phyloP scores from a whole-genome alignment of 2,113 vertebrate genomes.

The Camelus dromedarius region DNA sequence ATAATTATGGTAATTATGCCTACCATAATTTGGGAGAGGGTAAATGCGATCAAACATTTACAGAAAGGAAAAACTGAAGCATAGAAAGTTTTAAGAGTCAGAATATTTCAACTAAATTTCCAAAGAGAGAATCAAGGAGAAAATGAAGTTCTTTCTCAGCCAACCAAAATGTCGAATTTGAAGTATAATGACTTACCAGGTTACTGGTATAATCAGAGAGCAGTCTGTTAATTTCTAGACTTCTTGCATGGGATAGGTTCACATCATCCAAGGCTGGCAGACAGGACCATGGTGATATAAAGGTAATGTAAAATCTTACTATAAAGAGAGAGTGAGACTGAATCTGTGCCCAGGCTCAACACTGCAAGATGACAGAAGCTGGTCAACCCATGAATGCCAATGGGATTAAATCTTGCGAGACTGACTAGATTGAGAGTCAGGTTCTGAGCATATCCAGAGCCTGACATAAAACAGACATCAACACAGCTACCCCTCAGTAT shows the following conservation, averaged over 20 bases:
- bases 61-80: constrained; percentile 53
- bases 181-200: neutral
- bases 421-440: neutral
- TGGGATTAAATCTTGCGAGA: neutral
- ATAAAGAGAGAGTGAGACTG: neutral
- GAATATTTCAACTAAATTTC: constrained; percentile 51
- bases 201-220: constrained; percentile 11
- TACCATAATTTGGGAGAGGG: constrained; percentile 74
- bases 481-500: neutral
- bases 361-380: neutral
- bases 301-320: neutral
- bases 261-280: neutral
- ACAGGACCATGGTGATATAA: neutral
- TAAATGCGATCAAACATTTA: constrained; percentile 71
- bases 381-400: neutral
- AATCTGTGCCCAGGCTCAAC: neutral
- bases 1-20: constrained; percentile 73
- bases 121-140: constrained; percentile 28
- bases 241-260: neutral
- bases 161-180: neutral
- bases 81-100: constrained; percentile 43
- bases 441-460: neutral
- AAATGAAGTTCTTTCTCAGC: neutral
- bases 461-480: neutral
- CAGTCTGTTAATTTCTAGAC: neutral